Evolutionary conservation across 2,888 invertebrate genomes (phyloP), one percentile per base, ranked within the genome.

Genomic region (Vesta saturnalis): DNA sequence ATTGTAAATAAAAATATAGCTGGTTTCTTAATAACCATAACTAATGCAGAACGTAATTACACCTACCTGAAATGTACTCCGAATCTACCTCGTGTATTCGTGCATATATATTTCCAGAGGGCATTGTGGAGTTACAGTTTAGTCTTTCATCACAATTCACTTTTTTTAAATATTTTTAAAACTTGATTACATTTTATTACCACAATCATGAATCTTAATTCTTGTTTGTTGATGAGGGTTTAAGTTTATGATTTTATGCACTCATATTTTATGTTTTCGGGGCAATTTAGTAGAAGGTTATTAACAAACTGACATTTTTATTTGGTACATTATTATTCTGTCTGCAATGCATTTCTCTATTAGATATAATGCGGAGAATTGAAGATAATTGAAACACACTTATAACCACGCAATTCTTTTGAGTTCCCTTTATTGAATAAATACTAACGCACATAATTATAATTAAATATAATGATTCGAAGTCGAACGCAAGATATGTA

Each of bases 51-150:
- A n/a, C 14, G 8, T 14, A 3, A 46, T 46, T n/a, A n/a, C 14
- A 23, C 63, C 12, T 60, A 65, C 65, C 67, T 57, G 63, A 59
- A 63, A 63, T 57, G 5, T 58, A 52, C 12, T 67, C 62, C 8
- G 49, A 35, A 12, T 39, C n/a, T 18, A 22, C 10, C 1, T 59
- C 63, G 22, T 61, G 55, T 43, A 54, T 15, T 54, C 60, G 16
- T 52, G 22, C n/a, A 60, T 64, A 56, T 56, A 62, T 66, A 55
- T 68, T 75, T 67, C 71, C 74, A 30, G 76, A 74, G 62, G 76
- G 76, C 76, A 76, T 76, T 47, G 74, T 73, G 65, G 68, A 71
- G 43, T 73, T 72, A 72, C 60, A 61, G 66, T 70, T 70, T 71
- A 63, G 72, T 69, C 71, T 70, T 71, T 72, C 63, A 65, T 71